Base-by-base conservation (phyloP, 2,113 vertebrate genomes). In the Cyprinodon brontotheroides region DNA sequence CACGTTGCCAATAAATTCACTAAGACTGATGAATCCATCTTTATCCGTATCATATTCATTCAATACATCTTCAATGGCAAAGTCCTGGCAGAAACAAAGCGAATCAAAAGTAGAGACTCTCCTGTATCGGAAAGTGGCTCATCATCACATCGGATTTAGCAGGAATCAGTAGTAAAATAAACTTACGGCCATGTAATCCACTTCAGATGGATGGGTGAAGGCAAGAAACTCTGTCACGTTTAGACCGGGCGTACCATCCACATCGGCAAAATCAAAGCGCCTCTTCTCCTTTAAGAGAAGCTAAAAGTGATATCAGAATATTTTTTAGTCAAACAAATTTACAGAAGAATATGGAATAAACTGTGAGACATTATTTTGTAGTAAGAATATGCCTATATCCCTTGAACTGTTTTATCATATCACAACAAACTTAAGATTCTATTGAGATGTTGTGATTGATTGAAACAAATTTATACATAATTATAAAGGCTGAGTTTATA, bases 131-230 rank as follows among this genome's bases (percentile, higher is more conserved):
- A 2, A 20, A 65, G 15, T 6, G 1, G 17, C 45, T 17, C 17
- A 61, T 74, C 37, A 57, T 72, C 29, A 43, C 60, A 48, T 84
- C 48, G 65, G 38, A 14, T 59, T 74, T 62, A 80, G 11, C 69
- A 74, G 43, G 0, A 38, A 20, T 13, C 64, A 20, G 13, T 75
- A 3, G 5, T 40, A 53, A 73, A 78, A 6, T 66, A 14, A 20
- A 75, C 96, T 95, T 93, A 98, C 98, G 93, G 89, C 94, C 98
- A 99, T 99, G 83, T 96, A 95, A 77, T 98, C 97, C 66, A 95
- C 96, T 90, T 99, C 98, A 77, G 97, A 97, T 0, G 98, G 97
- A 69, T 99, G 97, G 4, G 96, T 97, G 81, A 99, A 99, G 6
- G 97, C 96, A 38, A 98, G 93, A 84, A 98, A 98, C 83, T 99